A percentile compares a stretch with the other conserved stretches of the same genome.
Evolutionary conservation across 1,140 invertebrate species (phyloP).

Genomic region (Pogonognathellus flavescens): DNA sequence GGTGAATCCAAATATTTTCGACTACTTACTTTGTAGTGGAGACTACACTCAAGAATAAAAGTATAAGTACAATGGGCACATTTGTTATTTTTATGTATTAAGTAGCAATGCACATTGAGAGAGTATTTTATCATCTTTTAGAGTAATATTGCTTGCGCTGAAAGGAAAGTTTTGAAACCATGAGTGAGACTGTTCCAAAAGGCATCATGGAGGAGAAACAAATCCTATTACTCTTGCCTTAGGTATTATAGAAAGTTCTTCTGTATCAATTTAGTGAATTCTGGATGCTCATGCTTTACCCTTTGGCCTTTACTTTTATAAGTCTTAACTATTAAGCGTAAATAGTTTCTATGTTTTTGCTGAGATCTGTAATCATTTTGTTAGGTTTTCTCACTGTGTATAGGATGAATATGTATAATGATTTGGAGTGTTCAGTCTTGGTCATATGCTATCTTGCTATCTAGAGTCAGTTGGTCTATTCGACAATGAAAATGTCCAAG

Average conservation of each 20-base stretch:
- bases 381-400: too few relatives aligned
- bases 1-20: neutral
- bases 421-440: too few relatives aligned
- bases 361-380: too few relatives aligned
- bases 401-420: too few relatives aligned
- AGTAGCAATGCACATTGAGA: neutral
- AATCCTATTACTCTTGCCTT: slow-evolving; percentile 22
- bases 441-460: too few relatives aligned
- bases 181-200: neutral
- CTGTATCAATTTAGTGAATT: slow-evolving; percentile 17
- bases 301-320: slow-evolving; percentile 1
- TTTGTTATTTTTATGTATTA: neutral
- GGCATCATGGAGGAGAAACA: slow-evolving; percentile 9
- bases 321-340: slow-evolving; percentile 6
- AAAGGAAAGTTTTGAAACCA: slow-evolving; percentile 22
- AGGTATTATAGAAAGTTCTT: slow-evolving; percentile 13
- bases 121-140: slow-evolving; percentile 18
- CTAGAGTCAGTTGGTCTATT: too few relatives aligned
- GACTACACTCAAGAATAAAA: too few relatives aligned
- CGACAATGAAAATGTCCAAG: too few relatives aligned
- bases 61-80: neutral
- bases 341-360: neutral
- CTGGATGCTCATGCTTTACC: neutral
- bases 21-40: neutral
- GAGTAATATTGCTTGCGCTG: neutral